These are phyloP conservation scores for Drosophila kikkawai DNA, from an alignment of 1,140 invertebrate genomes.

Conservation along the genomic window DNA sequence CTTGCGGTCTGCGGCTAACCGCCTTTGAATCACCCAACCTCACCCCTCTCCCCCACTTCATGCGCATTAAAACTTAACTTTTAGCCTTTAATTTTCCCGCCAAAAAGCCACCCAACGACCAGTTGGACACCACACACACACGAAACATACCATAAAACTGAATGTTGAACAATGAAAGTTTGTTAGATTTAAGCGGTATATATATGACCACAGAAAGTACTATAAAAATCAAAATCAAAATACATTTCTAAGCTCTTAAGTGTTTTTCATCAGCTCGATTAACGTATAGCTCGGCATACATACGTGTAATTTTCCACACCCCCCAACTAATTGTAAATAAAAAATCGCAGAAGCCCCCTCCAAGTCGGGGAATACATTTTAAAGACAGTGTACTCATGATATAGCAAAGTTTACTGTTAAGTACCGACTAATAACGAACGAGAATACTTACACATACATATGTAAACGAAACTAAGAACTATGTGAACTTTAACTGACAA, in stretches of 20 bases:
- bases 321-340: conserved; percentile 52
- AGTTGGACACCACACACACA: conserved; percentile 16
- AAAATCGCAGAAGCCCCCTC: conserved; percentile 4
- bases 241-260: conserved; percentile 80
- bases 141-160: conserved; percentile 10
- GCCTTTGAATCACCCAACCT: conserved; percentile 43
- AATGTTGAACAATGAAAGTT: conserved; percentile 54
- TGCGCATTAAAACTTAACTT: conserved; percentile 26
- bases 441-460: conserved; percentile 60
- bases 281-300: conserved; percentile 45
- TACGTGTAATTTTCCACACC: conserved; percentile 46
- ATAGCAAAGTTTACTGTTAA: conserved; percentile 72
- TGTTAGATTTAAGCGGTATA: conserved; percentile 47
- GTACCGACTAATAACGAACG: conserved; percentile 70
- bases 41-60: not conserved
- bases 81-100: conserved; percentile 23
- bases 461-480: conserved; percentile 68
- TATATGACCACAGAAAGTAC: conserved; percentile 54
- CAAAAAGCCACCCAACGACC: conserved; percentile 23
- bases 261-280: conserved; percentile 70
- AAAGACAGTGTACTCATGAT: conserved; percentile 57
- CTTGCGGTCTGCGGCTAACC: conserved; percentile 67
- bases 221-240: conserved; percentile 72
- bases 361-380: conserved; percentile 40
- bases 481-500: conserved; percentile 80